Conservation (phyloP, 2,888 invertebrate genomes). For the Actias luna region DNA sequence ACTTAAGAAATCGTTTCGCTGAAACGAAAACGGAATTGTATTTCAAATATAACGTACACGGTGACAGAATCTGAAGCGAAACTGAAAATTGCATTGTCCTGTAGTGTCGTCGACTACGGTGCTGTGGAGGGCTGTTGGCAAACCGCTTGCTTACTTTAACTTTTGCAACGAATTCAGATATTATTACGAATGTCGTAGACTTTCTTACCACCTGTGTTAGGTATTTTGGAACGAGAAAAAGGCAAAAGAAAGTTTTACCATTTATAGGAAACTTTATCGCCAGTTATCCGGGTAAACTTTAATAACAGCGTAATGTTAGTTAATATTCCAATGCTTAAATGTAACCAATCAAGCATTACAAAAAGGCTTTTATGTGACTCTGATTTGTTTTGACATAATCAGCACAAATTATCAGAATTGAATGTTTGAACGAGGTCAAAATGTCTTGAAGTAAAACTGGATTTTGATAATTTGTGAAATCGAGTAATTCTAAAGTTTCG, state of each 20-base stretch:
- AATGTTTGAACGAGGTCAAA: background rate
- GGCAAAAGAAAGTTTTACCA: too few species aligned
- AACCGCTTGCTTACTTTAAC: conserved; percentile 2
- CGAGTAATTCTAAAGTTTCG: background rate
- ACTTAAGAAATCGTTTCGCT: conserved; percentile 8
- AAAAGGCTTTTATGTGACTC: background rate
- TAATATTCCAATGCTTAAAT: too few species aligned
- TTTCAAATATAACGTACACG: conserved; percentile 10
- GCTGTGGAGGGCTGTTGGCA: background rate
- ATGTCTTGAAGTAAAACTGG: background rate
- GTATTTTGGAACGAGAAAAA: background rate
- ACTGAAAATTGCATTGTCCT: conserved; percentile 11
- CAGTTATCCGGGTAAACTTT: too few species aligned
- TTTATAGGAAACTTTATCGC: too few species aligned
- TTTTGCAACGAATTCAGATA: background rate
- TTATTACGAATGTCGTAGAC: background rate
- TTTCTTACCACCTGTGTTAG: background rate
- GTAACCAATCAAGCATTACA: too few species aligned
- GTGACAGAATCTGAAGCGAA: conserved; percentile 10
- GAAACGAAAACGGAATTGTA: conserved; percentile 9
- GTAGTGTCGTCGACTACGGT: conserved; percentile 1
- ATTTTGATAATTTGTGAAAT: background rate
- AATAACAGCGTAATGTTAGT: too few species aligned
- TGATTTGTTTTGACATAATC: background rate
- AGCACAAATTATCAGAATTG: background rate